These are phyloP conservation scores for Myoxocephalus aenaeus DNA, from an alignment of 2,797 vertebrate genomes.

Conservation along the genomic window DNA sequence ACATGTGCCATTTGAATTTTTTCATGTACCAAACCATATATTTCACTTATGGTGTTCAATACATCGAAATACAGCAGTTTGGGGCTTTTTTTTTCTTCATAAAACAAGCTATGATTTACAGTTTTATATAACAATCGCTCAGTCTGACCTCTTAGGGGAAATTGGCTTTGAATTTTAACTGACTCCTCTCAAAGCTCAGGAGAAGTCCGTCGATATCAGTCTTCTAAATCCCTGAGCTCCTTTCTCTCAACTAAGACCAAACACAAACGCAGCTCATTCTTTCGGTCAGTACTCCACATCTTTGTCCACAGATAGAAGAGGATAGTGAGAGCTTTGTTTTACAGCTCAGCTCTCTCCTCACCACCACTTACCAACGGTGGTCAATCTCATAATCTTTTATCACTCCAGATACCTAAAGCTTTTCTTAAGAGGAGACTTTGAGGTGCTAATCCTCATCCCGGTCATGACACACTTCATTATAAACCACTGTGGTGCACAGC, in stretches of 20 bases:
- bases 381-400: neutral
- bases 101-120: too few species aligned
- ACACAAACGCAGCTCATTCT: neutral
- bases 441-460: constrained; percentile 5
- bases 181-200: constrained; percentile 4
- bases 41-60: too few species aligned
- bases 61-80: too few species aligned
- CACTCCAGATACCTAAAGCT: neutral
- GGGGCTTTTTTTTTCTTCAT: too few species aligned
- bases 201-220: neutral
- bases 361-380: neutral
- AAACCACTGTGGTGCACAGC: neutral
- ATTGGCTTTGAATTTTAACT: neutral
- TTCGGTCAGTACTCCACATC: neutral
- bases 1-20: too few species aligned
- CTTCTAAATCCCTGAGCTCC: neutral
- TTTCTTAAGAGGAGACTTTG: neutral
- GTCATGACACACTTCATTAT: neutral
- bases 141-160: too few species aligned
- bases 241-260: neutral
- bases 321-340: neutral
- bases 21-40: too few species aligned
- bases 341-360: constrained; percentile 1
- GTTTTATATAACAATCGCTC: too few species aligned
- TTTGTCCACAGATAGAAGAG: neutral